Evolutionary conservation across 2,888 invertebrate genomes (phyloP).

Genomic region (Ypsolopha scabrella): DNA sequence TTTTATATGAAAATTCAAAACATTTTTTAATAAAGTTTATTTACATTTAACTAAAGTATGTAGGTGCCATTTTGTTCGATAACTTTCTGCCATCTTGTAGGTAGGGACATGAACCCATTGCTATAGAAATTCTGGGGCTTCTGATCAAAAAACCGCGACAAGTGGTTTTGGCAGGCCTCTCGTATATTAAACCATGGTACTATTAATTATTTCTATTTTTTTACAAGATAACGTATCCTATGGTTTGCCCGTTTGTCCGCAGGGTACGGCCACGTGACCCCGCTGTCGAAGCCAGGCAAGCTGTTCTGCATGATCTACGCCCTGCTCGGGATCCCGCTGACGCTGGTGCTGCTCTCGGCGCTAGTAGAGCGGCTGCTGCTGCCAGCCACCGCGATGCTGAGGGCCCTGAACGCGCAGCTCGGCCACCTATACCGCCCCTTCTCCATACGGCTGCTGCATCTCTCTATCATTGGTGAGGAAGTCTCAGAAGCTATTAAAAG

Average conservation of each 20-base stretch:
- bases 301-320: constrained; percentile 91
- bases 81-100: too few species aligned
- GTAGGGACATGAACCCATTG: too few species aligned
- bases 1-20: too few species aligned
- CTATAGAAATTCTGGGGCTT: too few species aligned
- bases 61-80: too few species aligned
- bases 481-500: too few species aligned
- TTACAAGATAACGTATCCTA: background rate
- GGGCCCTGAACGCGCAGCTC: constrained; percentile 75
- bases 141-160: too few species aligned
- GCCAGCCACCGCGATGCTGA: constrained; percentile 78
- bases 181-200: too few species aligned
- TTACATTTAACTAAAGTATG: too few species aligned
- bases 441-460: constrained; percentile 81
- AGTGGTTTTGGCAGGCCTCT: too few species aligned
- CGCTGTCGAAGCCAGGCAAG: constrained; percentile 87
- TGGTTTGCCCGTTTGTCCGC: constrained; percentile 13
- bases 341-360: constrained; percentile 85
- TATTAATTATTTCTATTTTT: too few species aligned
- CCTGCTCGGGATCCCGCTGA: constrained; percentile 86
- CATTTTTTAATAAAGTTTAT: too few species aligned
- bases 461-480: constrained; percentile 73
- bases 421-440: constrained; percentile 81
- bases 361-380: constrained; percentile 84
- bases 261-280: constrained; percentile 93